Evolutionary conservation across 1,140 invertebrate genomes (phyloP).

Genomic region (Proales similis): DNA sequence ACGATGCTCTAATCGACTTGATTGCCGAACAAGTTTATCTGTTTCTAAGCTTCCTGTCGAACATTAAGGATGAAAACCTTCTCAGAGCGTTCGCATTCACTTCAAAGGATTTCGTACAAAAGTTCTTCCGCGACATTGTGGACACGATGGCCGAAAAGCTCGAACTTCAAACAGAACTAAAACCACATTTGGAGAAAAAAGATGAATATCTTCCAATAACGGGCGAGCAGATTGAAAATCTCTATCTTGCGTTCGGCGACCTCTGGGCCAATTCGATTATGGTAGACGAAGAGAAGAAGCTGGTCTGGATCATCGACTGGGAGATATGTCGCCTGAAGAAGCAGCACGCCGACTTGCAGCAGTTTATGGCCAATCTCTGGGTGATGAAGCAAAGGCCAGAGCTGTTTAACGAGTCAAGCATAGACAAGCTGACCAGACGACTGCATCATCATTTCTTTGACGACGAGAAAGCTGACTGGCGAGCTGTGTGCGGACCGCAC

Average conservation of each 20-base stretch:
- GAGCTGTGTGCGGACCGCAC: slow-evolving; percentile 5
- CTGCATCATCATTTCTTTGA: slow-evolving; percentile 12
- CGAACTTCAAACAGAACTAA: slow-evolving; percentile 23
- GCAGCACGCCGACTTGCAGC: slow-evolving; percentile 4
- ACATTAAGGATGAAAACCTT: too few relatives aligned
- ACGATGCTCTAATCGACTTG: neutral
- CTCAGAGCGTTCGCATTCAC: too few relatives aligned
- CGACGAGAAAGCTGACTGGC: slow-evolving; percentile 3
- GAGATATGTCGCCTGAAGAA: slow-evolving; percentile 13
- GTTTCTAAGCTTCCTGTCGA: slow-evolving; percentile 22
- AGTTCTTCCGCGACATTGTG: slow-evolving; percentile 14
- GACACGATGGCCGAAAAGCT: slow-evolving; percentile 2
- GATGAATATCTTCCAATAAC: slow-evolving; percentile 7
- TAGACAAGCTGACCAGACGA: neutral
- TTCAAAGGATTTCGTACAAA: too few relatives aligned
- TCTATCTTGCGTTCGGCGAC: slow-evolving; percentile 32
- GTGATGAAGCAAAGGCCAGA: slow-evolving; percentile 29
- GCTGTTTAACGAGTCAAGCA: neutral
- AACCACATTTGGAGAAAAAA: neutral
- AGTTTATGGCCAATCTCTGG: slow-evolving; percentile 32
- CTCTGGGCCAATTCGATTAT: slow-evolving; percentile 31
- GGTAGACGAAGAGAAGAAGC: slow-evolving; percentile 25
- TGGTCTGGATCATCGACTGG: slow-evolving; percentile 32
- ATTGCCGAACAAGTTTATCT: slow-evolving; percentile 16
- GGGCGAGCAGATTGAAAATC: neutral